phyloP scores from a whole-genome alignment of 2,888 invertebrate genomes.

The Spialia ferax region DNA sequence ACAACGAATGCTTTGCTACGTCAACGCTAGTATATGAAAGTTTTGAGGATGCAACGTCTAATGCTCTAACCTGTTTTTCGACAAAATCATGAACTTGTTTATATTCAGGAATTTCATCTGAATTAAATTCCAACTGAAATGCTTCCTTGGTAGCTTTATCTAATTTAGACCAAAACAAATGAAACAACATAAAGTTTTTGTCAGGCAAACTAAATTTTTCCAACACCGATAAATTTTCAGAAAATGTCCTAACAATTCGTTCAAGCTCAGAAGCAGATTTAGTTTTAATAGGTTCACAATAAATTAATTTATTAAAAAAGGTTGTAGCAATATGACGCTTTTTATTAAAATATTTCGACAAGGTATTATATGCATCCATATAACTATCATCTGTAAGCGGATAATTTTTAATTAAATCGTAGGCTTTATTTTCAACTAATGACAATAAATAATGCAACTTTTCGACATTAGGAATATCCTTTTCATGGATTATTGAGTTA shows the following conservation, averaged over 20 bases:
- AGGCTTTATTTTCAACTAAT: slow-evolving; percentile 2
- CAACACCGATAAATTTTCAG: not conserved
- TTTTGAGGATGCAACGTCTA: not conserved
- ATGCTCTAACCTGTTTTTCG: slow-evolving; percentile 1
- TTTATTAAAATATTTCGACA: slow-evolving; percentile 2
- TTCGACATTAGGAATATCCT: not conserved
- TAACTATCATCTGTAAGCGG: not conserved
- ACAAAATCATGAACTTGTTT: not conserved
- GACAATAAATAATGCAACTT: slow-evolving; percentile 2
- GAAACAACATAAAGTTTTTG: slow-evolving; percentile 1
- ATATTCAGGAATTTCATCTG: not conserved
- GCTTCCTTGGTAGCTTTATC: not conserved
- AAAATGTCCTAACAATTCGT: not conserved
- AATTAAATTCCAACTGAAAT: slow-evolving; percentile 4
- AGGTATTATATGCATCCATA: not conserved
- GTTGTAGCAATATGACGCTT: slow-evolving; percentile 6
- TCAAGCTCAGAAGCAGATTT: not conserved
- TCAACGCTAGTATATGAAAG: not conserved
- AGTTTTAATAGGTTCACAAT: slow-evolving; percentile 4
- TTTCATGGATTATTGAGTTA: not conserved
- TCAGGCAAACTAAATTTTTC: not conserved
- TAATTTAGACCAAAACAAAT: slow-evolving; percentile 4
- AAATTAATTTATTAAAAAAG: slow-evolving; percentile 4
- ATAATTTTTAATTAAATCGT: not conserved
- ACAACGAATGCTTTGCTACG: not conserved